Conservation (phyloP, 2,113 vertebrate species). For the Ceyx cyanopectus region DNA sequence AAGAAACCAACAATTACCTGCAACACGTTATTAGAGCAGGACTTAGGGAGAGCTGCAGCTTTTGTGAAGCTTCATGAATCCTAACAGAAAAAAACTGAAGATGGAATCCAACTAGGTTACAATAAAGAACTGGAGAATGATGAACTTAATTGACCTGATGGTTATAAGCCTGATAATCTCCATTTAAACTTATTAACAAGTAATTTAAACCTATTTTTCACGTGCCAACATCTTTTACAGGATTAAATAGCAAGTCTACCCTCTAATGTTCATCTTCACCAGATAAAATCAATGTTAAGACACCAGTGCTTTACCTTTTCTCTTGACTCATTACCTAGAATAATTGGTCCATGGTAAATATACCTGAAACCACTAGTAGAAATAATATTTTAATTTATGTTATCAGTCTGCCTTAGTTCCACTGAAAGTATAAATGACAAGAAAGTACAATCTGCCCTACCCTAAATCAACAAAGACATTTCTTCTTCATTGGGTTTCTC, state of each 20-base stretch:
- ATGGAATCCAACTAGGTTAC: neutral
- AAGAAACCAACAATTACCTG: conserved; percentile 76
- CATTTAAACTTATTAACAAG: neutral
- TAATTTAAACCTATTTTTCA: neutral
- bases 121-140: conserved; percentile 6
- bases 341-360: neutral
- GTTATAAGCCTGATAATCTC: neutral
- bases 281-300: neutral
- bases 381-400: neutral
- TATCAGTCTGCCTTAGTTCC: neutral
- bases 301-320: neutral
- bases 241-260: neutral
- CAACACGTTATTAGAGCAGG: conserved; percentile 72
- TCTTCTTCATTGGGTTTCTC: neutral
- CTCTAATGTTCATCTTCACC: neutral
- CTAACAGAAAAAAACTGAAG: conserved; percentile 44
- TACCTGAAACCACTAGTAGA: neutral
- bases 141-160: neutral
- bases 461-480: neutral
- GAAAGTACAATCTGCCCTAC: neutral
- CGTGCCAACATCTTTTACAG: neutral
- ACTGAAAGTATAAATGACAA: neutral
- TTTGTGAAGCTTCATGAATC: conserved; percentile 57
- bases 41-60: conserved; percentile 61
- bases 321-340: neutral